phyloP scores from a whole-genome alignment of 2,888 invertebrate species.

The Polyommatus iphigenia region DNA sequence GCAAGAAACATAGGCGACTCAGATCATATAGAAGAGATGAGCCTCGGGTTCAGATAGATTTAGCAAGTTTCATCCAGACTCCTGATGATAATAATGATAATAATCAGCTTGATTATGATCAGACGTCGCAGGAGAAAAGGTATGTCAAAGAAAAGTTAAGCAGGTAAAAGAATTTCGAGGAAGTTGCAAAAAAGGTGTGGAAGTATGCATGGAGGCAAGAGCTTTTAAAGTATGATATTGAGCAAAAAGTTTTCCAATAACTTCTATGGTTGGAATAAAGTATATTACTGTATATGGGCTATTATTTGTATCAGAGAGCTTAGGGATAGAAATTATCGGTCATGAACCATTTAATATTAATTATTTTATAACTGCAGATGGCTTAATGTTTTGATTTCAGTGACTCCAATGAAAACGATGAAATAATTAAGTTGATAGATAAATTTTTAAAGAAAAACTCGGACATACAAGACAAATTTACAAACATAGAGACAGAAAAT shows the following conservation, averaged over 20 bases:
- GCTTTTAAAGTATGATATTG: too few relatives aligned
- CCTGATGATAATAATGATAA: constrained; percentile 44
- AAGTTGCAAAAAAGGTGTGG: too few relatives aligned
- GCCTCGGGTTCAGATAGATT: constrained; percentile 53
- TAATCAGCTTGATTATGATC: constrained; percentile 40
- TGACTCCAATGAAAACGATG: background rate
- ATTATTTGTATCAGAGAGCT: too few relatives aligned
- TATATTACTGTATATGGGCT: too few relatives aligned
- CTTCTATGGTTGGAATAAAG: too few relatives aligned
- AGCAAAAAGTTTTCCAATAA: too few relatives aligned
- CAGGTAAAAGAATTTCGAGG: too few relatives aligned
- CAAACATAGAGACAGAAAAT: background rate
- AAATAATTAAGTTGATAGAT: background rate
- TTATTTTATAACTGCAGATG: too few relatives aligned
- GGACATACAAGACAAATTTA: background rate
- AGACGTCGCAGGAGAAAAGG: constrained; percentile 39
- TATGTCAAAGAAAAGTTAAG: background rate
- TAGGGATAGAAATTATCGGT: too few relatives aligned
- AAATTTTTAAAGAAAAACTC: background rate
- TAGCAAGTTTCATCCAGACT: constrained; percentile 56
- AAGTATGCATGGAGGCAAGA: too few relatives aligned
- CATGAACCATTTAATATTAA: too few relatives aligned
- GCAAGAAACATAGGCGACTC: constrained; percentile 38
- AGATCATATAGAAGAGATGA: constrained; percentile 45
- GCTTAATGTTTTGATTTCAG: background rate